Percentiles rank a stretch among this genome's conserved stretches.
phyloP scores from a whole-genome alignment of 2,888 invertebrate genomes.

The Cryptosula pallasiana region DNA sequence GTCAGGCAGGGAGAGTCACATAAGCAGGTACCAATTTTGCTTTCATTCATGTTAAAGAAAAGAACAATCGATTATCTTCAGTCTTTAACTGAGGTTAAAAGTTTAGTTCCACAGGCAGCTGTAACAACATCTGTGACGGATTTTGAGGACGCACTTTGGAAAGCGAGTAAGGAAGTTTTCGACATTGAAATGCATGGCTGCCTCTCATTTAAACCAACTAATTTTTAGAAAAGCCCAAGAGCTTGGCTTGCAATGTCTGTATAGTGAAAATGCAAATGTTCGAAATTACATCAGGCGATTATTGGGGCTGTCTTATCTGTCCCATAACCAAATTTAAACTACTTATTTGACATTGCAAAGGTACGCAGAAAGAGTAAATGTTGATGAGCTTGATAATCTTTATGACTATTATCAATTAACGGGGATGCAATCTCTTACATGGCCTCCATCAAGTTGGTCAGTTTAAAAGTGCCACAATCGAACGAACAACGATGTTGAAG shows the following conservation, averaged over 20 bases:
- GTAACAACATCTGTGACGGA: neutral
- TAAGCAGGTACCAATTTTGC: neutral
- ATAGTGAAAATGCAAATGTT: neutral
- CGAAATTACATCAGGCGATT: neutral
- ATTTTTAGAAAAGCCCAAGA: neutral
- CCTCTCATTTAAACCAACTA: neutral
- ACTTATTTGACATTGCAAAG: neutral
- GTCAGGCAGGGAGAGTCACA: neutral
- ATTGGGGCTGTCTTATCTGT: neutral
- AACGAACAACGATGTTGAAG: neutral
- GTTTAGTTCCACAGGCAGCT: neutral
- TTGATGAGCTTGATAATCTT: neutral
- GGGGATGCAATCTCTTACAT: neutral
- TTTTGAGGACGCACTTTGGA: neutral
- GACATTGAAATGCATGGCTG: neutral
- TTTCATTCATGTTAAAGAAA: neutral
- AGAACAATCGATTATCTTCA: neutral
- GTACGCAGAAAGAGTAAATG: neutral
- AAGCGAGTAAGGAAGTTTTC: neutral
- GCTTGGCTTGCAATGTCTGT: neutral
- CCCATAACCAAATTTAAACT: neutral
- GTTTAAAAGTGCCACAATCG: neutral
- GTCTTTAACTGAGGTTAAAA: neutral
- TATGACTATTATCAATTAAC: neutral
- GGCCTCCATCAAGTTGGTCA: neutral